Base-by-base conservation (phyloP, 2,113 vertebrate species). In the Ranitomeya variabilis region DNA sequence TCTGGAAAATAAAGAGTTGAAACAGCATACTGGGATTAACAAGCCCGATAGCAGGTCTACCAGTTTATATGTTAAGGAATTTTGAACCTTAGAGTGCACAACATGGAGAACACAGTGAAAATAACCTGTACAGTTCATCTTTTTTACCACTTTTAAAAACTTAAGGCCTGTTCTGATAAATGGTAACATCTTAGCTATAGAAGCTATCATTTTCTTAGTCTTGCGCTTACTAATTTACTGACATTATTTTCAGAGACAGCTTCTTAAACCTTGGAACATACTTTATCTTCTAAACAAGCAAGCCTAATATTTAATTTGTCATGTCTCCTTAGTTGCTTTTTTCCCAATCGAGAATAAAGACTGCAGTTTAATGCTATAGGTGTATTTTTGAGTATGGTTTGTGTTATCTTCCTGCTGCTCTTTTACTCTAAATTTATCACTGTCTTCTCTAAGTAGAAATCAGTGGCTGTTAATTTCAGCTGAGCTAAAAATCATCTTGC, bases 271-370 rank as follows among this genome's bases (percentile, higher is more conserved):
- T 59, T 31, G 51, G 64, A 71, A 80, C 77, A 87, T 55, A 80
- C 77, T 87, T 87, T 87, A 87, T 87, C 86, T 80, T 80, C 86
- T 31, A 79, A 87, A 71, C 77, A 87, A 51, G 86, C 11, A 80
- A 80, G 64, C n/a, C 64, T 54, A 54, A 57, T 66, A 80, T 54
- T 62, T 71, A 87, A 80, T 87, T 87, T 87, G 52, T 87, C 77
- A 80, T 80, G 62, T 80, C 77, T 67, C 51, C 78, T 26, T 80
- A 80, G 76, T 71, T 77, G 37, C 51, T 69, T 69, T 69, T 69
- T 87, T 86, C 74, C 76, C 54, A 69, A 80, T 55, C 15, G 15
- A 71, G 76, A 69, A 52, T 87, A 87, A 87, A 71, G 54, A 71
- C 76, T 80, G 77, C 76, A 59, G 23, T 67, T 69, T 80, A 87